Evolutionary conservation across 2,888 invertebrate genomes (phyloP).

Genomic region (Myopa testacea): DNA sequence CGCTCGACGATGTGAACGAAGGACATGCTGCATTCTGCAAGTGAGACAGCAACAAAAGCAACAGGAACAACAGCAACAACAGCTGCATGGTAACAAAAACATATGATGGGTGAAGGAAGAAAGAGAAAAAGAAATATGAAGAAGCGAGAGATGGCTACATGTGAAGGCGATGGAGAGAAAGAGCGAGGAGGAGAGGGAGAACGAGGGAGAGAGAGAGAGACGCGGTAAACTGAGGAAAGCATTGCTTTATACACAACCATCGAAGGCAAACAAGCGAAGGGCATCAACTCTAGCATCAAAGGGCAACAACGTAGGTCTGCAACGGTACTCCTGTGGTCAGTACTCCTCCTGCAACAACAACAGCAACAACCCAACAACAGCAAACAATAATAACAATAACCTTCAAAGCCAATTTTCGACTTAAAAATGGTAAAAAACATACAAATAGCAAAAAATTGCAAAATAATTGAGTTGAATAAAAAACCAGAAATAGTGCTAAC

Average conservation of each 20-base stretch:
- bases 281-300: background rate
- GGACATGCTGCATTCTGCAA: background rate
- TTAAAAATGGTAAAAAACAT: too few species aligned
- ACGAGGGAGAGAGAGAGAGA: background rate
- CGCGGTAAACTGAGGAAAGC: background rate
- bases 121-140: background rate
- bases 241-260: background rate
- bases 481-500: too few species aligned
- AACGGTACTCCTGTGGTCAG: too few species aligned
- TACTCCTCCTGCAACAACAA: too few species aligned
- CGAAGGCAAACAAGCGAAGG: background rate
- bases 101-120: background rate
- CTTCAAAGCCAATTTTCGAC: slow-evolving; percentile 3
- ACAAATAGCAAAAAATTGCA: too few species aligned
- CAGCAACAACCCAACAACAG: background rate
- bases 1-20: too few species aligned
- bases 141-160: background rate
- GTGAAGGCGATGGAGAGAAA: background rate
- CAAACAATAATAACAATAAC: slow-evolving; percentile 13
- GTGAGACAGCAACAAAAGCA: background rate
- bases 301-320: background rate
- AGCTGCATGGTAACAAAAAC: background rate
- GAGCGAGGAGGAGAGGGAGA: background rate
- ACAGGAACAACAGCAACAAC: background rate
- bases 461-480: too few species aligned